These are phyloP conservation scores for Psophia crepitans DNA, from an alignment of 2,113 vertebrate species.

Conservation along the genomic window DNA sequence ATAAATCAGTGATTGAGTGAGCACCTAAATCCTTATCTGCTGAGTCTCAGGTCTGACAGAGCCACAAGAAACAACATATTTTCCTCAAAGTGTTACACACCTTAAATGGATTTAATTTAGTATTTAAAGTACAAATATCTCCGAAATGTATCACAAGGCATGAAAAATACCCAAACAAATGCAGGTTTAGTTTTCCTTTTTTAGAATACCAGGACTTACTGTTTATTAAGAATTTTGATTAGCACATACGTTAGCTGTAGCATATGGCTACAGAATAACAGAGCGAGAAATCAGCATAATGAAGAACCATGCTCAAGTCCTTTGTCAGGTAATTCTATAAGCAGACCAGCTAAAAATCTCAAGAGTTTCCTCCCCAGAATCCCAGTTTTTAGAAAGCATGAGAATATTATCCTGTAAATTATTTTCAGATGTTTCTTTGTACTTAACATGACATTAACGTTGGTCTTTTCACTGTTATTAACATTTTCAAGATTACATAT, in stretches of 20 bases:
- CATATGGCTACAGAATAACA: not conserved
- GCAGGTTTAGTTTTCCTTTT: not conserved
- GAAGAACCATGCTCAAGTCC: not conserved
- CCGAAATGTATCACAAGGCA: not conserved
- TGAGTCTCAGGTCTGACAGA: not conserved
- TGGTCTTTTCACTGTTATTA: constrained; percentile 28
- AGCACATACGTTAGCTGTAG: not conserved
- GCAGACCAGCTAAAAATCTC: not conserved
- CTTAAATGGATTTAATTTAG: not conserved
- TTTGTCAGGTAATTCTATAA: not conserved
- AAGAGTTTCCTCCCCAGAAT: not conserved
- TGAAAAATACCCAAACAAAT: not conserved
- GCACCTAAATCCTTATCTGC: not conserved
- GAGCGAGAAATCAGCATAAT: not conserved
- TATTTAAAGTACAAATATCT: not conserved
- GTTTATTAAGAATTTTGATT: not conserved
- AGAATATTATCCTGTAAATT: not conserved
- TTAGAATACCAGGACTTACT: not conserved
- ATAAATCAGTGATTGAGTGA: not conserved
- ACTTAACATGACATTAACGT: not conserved
- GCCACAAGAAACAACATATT: not conserved
- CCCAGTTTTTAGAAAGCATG: not conserved
- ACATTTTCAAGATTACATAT: constrained; percentile 25
- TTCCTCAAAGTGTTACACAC: not conserved
- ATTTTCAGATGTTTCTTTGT: constrained; percentile 3